Conservation (phyloP, 2,797 vertebrate genomes). For the Parambassis ranga region DNA sequence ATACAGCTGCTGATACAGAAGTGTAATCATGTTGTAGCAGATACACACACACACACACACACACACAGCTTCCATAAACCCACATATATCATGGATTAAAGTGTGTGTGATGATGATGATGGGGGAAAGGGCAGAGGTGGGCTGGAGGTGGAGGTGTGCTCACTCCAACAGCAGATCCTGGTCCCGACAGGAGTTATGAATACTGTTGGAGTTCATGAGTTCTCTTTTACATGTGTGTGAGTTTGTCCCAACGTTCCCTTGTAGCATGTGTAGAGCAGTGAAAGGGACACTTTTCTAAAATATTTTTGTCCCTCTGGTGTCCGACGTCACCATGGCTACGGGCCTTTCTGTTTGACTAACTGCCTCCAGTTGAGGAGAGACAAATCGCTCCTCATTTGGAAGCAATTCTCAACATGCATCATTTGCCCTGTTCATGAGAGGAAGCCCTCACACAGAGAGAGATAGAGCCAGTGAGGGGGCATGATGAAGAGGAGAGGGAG, state of each 20-base stretch:
- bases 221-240: too few relatives aligned
- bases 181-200: too few relatives aligned
- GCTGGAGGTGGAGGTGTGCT: background rate
- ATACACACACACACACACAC: background rate
- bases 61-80: too few relatives aligned
- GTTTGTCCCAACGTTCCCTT: too few relatives aligned
- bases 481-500: slow-evolving; percentile 37
- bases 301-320: too few relatives aligned
- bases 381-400: slow-evolving; percentile 69
- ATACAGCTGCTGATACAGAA: slow-evolving; percentile 28
- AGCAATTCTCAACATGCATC: slow-evolving; percentile 73
- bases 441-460: slow-evolving; percentile 29
- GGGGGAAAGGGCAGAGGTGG: background rate
- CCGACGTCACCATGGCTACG: slow-evolving; percentile 43
- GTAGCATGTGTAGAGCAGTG: too few relatives aligned
- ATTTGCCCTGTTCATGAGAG: slow-evolving; percentile 75
- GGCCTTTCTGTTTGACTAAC: slow-evolving; percentile 69
- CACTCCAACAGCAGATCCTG: background rate
- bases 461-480: slow-evolving; percentile 12
- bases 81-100: background rate
- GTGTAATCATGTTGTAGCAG: background rate
- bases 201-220: too few relatives aligned
- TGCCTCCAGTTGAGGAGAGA: slow-evolving; percentile 65
- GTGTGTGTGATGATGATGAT: background rate
- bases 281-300: too few relatives aligned